A percentile compares a stretch with the other conserved stretches of the same genome.
phyloP scores from a whole-genome alignment of 1,140 invertebrate species.

The Mizuhopecten yessoensis region DNA sequence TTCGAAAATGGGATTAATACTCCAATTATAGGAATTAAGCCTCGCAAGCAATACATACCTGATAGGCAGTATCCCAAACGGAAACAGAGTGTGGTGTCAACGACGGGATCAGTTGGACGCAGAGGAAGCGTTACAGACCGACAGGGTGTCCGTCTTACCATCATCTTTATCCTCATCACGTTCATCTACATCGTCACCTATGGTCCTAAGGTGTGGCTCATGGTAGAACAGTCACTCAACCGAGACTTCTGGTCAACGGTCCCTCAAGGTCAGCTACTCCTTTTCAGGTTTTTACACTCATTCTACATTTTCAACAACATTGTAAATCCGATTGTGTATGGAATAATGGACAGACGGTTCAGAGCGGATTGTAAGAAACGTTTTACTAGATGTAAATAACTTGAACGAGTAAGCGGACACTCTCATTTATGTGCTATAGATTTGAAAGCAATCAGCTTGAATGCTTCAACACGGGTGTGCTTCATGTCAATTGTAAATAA shows the following conservation, averaged over 20 bases:
- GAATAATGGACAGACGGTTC: background rate
- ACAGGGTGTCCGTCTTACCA: background rate
- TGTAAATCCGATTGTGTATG: constrained; percentile 24
- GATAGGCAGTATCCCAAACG: background rate
- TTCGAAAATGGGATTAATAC: background rate
- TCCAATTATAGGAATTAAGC: background rate
- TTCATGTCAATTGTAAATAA: no score
- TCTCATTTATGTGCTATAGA: no score
- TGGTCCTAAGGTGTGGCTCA: background rate
- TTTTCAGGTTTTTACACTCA: background rate
- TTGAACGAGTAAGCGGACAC: background rate
- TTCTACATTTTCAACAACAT: constrained; percentile 23
- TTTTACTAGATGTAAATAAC: background rate
- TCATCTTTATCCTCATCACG: background rate
- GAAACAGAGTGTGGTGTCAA: background rate
- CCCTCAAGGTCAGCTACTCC: background rate
- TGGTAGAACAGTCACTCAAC: background rate
- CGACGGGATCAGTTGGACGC: background rate
- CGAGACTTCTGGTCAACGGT: background rate
- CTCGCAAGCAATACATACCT: background rate
- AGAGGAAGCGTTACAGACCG: background rate
- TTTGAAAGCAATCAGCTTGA: no score
- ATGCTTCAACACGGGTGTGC: no score
- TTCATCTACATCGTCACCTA: background rate
- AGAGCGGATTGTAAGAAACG: background rate